A percentile compares a stretch with the other conserved stretches of the same genome.
These are phyloP conservation scores for Tribolium madens DNA, from an alignment of 1,140 invertebrate species.

Conservation along the genomic window DNA sequence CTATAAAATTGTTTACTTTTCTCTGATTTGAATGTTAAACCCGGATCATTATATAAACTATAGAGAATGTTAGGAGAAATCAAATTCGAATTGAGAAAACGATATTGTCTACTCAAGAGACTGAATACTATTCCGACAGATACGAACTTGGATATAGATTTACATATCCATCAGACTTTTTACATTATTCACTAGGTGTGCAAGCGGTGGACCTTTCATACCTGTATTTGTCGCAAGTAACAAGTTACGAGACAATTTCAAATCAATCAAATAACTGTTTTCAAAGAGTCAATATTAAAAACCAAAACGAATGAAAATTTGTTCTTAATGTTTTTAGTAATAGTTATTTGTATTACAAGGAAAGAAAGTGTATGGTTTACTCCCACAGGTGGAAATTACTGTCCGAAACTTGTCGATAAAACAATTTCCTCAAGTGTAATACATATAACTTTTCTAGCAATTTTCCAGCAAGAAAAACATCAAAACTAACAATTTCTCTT, in stretches of 20 bases:
- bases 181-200: conserved; percentile 21
- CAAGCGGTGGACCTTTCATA: neutral
- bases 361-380: no score
- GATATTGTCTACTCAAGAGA: conserved; percentile 7
- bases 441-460: no score
- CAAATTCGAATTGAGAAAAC: neutral
- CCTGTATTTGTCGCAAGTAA: conserved; percentile 8
- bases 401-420: no score
- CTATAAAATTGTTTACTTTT: no score
- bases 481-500: no score
- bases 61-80: neutral
- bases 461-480: no score
- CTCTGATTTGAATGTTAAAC: no score
- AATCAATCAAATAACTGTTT: conserved; percentile 21
- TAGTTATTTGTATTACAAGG: no score
- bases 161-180: conserved; percentile 31
- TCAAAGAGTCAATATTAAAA: neutral
- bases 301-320: neutral
- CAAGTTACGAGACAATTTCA: conserved; percentile 15
- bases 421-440: no score
- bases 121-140: conserved; percentile 18
- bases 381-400: no score
- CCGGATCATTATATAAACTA: neutral
- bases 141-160: neutral
- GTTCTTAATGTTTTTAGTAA: no score